phyloP scores from a whole-genome alignment of 2,888 invertebrate species.

The Synanthedon tipuliformis region DNA sequence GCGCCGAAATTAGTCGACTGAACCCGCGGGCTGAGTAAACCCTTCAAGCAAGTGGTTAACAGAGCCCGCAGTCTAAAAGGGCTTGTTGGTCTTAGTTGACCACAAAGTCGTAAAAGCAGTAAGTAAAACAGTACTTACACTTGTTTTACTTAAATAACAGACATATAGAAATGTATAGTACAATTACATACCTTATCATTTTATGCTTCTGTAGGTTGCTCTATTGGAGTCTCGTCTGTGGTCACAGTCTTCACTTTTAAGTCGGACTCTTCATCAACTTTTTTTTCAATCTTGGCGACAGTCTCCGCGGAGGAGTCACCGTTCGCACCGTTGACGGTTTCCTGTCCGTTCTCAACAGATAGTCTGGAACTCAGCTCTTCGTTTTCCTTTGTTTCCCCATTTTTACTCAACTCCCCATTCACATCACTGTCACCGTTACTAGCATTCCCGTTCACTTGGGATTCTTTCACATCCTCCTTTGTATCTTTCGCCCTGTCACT shows the following conservation, averaged over 20 bases:
- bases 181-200: slow-evolving; percentile 8
- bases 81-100: no score
- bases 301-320: slow-evolving; percentile 31
- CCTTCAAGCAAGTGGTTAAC: no score
- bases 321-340: slow-evolving; percentile 31
- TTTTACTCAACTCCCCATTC: slow-evolving; percentile 38
- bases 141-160: no score
- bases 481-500: slow-evolving; percentile 3
- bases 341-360: slow-evolving; percentile 46
- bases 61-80: no score
- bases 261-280: slow-evolving; percentile 43
- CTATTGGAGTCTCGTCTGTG: slow-evolving; percentile 55
- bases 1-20: no score
- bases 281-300: slow-evolving; percentile 44
- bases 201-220: slow-evolving; percentile 68
- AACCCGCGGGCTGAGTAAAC: no score
- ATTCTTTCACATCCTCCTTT: slow-evolving; percentile 3
- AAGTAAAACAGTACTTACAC: no score
- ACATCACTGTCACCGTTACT: slow-evolving; percentile 38
- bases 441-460: slow-evolving; percentile 46
- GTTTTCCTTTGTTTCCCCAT: slow-evolving; percentile 40
- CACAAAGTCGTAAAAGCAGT: no score
- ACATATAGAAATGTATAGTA: no score
- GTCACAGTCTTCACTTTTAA: slow-evolving; percentile 70
- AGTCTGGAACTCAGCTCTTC: slow-evolving; percentile 45